phyloP scores from a whole-genome alignment of 2,888 invertebrate genomes.

The Epinotia nisella region DNA sequence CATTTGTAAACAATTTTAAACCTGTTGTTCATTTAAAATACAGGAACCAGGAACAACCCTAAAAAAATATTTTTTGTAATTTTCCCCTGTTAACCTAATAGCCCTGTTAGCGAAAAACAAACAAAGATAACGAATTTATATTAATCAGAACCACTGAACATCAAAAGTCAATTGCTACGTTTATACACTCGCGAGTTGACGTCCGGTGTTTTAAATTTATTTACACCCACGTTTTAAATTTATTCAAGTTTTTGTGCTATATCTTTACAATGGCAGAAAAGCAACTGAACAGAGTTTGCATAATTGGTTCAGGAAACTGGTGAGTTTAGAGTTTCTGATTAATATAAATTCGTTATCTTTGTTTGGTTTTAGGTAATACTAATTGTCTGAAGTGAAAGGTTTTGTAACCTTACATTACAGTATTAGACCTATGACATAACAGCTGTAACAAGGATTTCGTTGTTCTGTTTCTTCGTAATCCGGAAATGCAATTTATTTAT shows the following conservation, averaged over 20 bases:
- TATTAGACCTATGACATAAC: constrained; percentile 40
- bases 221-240: constrained; percentile 26
- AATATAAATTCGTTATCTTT: constrained; percentile 40
- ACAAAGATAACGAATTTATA: constrained; percentile 40
- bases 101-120: constrained; percentile 30
- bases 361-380: constrained; percentile 33
- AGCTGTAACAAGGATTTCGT: constrained; percentile 7
- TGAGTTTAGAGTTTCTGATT: constrained; percentile 73
- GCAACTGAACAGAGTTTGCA: constrained; percentile 89
- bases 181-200: constrained; percentile 23
- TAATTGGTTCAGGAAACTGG: constrained; percentile 96
- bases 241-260: constrained; percentile 29
- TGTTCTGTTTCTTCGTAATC: neutral
- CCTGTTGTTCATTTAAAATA: no score
- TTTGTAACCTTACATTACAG: constrained; percentile 54
- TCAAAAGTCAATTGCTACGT: constrained; percentile 32
- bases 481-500: constrained; percentile 37
- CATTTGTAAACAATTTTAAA: no score
- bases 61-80: no score
- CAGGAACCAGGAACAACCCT: no score
- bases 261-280: constrained; percentile 86
- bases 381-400: constrained; percentile 35
- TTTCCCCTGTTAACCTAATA: no score
- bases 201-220: constrained; percentile 35
- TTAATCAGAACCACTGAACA: constrained; percentile 52